Percentiles rank a stretch among this genome's conserved stretches.
These are phyloP conservation scores for Syngnathus typhle DNA, from an alignment of 2,113 vertebrate genomes.

Conservation along the genomic window DNA sequence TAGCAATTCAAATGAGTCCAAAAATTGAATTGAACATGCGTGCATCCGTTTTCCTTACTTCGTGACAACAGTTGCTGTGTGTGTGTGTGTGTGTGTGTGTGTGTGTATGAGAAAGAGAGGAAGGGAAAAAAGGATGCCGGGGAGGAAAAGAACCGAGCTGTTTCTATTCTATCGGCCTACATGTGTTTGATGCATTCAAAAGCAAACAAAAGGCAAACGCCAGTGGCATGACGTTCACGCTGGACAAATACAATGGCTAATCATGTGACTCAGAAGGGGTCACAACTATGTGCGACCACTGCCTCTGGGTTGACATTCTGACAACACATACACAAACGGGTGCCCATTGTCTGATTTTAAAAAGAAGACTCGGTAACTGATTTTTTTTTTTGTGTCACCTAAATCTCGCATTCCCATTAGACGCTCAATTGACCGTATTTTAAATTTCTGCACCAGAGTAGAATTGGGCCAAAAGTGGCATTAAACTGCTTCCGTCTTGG, in stretches of 20 bases:
- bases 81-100: no score
- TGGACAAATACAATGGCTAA: conserved; percentile 21
- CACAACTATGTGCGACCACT: conserved; percentile 7
- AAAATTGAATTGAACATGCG: background rate
- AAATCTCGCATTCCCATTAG: conserved; percentile 22
- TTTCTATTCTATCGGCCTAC: conserved; percentile 33
- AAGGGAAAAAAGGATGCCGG: background rate
- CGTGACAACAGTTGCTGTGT: background rate
- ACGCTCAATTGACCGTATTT: background rate
- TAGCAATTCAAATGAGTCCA: background rate
- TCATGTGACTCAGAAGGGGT: conserved; percentile 7
- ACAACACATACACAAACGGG: background rate
- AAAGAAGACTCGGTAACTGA: background rate
- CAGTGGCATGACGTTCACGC: conserved; percentile 28
- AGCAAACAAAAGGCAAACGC: conserved; percentile 43
- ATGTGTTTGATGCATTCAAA: conserved; percentile 40
- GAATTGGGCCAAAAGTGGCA: conserved; percentile 13
- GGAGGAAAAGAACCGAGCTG: conserved; percentile 9
- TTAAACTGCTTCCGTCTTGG: background rate
- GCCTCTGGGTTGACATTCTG: conserved; percentile 6
- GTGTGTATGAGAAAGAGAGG: background rate
- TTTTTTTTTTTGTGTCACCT: background rate
- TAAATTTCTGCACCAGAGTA: background rate
- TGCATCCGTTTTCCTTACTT: background rate
- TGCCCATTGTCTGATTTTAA: background rate